These are phyloP conservation scores for Gopherus evgoodei DNA, from an alignment of 2,113 vertebrate species.

Conservation along the genomic window DNA sequence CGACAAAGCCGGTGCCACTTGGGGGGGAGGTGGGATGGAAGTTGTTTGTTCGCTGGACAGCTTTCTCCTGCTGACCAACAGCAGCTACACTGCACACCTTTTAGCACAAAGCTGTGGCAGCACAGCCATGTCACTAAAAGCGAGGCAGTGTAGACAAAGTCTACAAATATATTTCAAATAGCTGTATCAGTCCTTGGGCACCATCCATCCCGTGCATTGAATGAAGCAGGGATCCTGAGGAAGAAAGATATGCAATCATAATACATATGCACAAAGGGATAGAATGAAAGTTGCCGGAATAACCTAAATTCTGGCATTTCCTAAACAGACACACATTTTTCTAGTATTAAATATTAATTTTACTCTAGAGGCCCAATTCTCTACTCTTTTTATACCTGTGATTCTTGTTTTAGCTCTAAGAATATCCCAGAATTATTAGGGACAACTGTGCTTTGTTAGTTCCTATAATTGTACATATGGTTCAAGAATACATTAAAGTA, in stretches of 20 bases:
- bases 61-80: too few species aligned
- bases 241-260: background rate
- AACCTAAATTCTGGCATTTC: background rate
- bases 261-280: background rate
- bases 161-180: background rate
- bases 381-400: background rate
- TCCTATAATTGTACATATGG: background rate
- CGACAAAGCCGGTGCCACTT: too few species aligned
- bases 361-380: background rate
- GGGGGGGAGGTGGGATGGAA: too few species aligned
- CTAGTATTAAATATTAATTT: background rate
- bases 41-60: too few species aligned
- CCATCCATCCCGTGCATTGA: background rate
- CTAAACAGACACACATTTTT: background rate
- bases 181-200: background rate
- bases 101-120: too few species aligned
- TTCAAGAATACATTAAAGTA: background rate
- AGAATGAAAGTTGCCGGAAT: background rate
- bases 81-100: too few species aligned
- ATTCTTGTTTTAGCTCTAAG: background rate
- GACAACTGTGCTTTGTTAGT: background rate
- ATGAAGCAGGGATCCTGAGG: background rate
- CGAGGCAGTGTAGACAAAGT: too few species aligned
- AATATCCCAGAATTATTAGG: background rate
- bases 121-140: too few species aligned